A percentile compares a stretch with the other conserved stretches of the same genome.
Conservation (phyloP, 2,797 vertebrate species). For the Clarias pachynema region DNA sequence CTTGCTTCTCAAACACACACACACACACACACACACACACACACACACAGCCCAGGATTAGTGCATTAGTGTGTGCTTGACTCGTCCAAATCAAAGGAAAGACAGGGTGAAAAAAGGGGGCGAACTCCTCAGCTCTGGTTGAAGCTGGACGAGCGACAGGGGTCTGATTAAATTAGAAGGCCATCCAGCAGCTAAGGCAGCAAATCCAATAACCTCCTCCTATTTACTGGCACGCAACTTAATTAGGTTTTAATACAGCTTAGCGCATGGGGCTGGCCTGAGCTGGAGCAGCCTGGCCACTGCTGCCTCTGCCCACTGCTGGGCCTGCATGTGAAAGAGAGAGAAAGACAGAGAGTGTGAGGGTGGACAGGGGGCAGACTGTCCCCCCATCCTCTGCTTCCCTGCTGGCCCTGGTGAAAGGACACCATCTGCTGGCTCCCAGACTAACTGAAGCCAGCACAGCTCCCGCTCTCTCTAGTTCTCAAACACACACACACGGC, state of each 20-base stretch:
- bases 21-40: conserved; percentile 24
- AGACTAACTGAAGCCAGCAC: conserved; percentile 70
- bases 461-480: conserved; percentile 8
- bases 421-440: conserved; percentile 91
- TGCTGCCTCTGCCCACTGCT: conserved; percentile 61
- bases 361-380: conserved; percentile 35
- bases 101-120: conserved; percentile 19
- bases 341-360: conserved; percentile 44
- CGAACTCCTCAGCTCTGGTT: conserved; percentile 48
- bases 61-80: conserved; percentile 29
- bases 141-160: conserved; percentile 65
- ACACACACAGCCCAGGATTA: conserved; percentile 25
- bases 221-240: conserved; percentile 88
- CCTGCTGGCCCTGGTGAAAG: conserved; percentile 83
- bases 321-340: conserved; percentile 55
- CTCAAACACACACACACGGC: conserved; percentile 1
- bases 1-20: conserved; percentile 37
- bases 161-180: conserved; percentile 74
- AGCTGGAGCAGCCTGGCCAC: conserved; percentile 58
- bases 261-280: conserved; percentile 79
- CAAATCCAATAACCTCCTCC: conserved; percentile 87
- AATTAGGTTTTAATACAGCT: conserved; percentile 96
- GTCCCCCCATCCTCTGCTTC: conserved; percentile 62
- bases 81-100: conserved; percentile 42
- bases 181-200: conserved; percentile 82